Percentiles rank a stretch among this genome's conserved stretches.
phyloP scores from a whole-genome alignment of 64 coral and sea anemone genomes.

The Anthopleura sola region DNA sequence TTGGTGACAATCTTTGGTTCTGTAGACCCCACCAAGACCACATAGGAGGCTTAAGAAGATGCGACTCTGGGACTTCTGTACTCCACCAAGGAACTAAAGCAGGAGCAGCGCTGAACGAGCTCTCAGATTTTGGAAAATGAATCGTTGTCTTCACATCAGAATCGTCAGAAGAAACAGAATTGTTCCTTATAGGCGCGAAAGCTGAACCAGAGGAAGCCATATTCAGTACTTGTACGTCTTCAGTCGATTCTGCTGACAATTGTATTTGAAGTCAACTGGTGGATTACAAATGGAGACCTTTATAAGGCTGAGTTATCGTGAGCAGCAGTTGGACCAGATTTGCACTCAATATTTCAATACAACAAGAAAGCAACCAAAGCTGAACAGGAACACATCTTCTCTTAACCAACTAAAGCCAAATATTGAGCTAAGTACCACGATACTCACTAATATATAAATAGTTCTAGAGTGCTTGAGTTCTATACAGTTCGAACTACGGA shows the following conservation, averaged over 20 bases:
- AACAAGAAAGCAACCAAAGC: not conserved
- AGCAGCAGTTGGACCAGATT: not conserved
- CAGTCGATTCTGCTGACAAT: not conserved
- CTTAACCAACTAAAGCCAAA: not conserved
- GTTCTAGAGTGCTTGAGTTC: not conserved
- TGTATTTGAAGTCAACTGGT: not conserved
- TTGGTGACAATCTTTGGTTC: not conserved
- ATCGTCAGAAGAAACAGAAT: slow-evolving; percentile 5
- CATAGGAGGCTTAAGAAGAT: not conserved
- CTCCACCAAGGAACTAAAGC: not conserved
- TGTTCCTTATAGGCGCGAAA: not conserved
- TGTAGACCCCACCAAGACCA: slow-evolving; percentile 16
- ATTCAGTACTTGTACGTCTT: not conserved
- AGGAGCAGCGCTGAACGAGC: not conserved
- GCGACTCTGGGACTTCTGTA: not conserved
- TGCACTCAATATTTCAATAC: slow-evolving; percentile 14
- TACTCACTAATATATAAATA: not conserved
- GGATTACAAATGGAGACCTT: not conserved
- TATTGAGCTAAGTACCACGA: not conserved
- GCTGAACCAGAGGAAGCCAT: not conserved
- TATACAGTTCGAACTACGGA: not conserved
- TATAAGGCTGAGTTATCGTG: not conserved
- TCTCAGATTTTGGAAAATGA: slow-evolving; percentile 17
- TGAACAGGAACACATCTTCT: not conserved
- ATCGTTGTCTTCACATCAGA: slow-evolving; percentile 14